A percentile compares a stretch with the other conserved stretches of the same genome.
Evolutionary conservation across 2,113 vertebrate genomes (phyloP).

Genomic region (Alethe diademata): DNA sequence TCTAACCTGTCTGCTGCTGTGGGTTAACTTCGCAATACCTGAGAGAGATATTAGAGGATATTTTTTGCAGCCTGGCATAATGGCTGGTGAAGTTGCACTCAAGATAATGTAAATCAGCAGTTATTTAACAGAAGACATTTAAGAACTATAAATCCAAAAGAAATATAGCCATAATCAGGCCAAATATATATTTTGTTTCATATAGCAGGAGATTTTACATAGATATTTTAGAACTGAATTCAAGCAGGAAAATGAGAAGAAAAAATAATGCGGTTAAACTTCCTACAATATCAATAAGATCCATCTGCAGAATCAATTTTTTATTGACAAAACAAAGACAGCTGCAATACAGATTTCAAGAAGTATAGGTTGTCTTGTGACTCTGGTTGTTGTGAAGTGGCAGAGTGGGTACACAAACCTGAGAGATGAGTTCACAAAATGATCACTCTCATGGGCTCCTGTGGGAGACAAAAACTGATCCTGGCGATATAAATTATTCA

Average conservation of each 20-base stretch:
- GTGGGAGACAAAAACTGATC: neutral
- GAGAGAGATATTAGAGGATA: neutral
- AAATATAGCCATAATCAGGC: neutral
- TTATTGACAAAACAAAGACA: neutral
- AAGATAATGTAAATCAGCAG: neutral
- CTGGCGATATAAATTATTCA: neutral
- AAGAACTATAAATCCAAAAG: neutral
- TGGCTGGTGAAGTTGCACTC: neutral
- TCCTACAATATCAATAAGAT: neutral
- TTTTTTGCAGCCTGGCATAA: neutral
- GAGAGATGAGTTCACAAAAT: neutral
- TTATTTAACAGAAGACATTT: neutral
- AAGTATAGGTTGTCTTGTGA: neutral
- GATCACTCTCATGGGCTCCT: neutral
- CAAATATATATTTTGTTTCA: neutral
- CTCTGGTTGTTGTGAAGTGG: neutral
- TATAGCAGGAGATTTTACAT: neutral
- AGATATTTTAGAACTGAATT: neutral
- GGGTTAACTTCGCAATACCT: neutral
- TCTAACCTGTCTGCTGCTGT: neutral
- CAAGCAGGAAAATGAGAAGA: neutral
- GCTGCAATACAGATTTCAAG: neutral
- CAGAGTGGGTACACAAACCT: neutral
- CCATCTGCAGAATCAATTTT: neutral
- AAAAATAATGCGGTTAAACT: neutral